These are phyloP conservation scores for Ichneumoninae sp. DNA, from an alignment of 2,888 invertebrate species.

Conservation along the genomic window DNA sequence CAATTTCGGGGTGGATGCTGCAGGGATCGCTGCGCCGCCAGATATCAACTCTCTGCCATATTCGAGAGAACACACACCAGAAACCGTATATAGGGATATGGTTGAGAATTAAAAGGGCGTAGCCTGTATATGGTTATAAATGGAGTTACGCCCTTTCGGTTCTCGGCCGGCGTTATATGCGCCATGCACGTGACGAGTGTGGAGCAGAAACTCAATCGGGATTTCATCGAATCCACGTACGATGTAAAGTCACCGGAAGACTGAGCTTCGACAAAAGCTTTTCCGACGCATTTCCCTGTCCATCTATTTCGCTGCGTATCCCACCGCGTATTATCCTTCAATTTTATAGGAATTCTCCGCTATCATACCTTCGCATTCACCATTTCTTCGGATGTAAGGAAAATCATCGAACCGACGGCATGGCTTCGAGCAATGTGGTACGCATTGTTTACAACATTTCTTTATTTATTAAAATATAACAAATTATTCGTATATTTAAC, in stretches of 20 bases:
- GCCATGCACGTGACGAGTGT: neutral
- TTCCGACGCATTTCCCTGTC: constrained; percentile 23
- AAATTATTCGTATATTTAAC: neutral
- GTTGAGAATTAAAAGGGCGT: neutral
- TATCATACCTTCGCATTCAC: neutral
- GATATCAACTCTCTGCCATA: constrained; percentile 42
- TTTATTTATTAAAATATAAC: neutral
- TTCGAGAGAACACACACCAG: constrained; percentile 30
- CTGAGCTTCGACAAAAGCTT: constrained; percentile 56
- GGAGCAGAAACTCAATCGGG: constrained; percentile 44
- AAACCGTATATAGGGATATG: neutral
- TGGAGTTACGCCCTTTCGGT: neutral
- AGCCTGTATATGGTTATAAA: neutral
- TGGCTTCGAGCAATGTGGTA: neutral
- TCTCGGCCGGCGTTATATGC: neutral
- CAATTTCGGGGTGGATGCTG: constrained; percentile 52
- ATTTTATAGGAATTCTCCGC: neutral
- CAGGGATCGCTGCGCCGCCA: neutral
- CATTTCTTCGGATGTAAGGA: neutral
- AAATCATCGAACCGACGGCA: neutral
- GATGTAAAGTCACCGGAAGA: constrained; percentile 49
- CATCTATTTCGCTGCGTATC: constrained; percentile 23
- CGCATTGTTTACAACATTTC: neutral
- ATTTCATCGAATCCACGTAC: constrained; percentile 31
- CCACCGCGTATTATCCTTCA: neutral